phyloP scores from a whole-genome alignment of 2,888 invertebrate genomes.

The Torymus aiolomorphi region DNA sequence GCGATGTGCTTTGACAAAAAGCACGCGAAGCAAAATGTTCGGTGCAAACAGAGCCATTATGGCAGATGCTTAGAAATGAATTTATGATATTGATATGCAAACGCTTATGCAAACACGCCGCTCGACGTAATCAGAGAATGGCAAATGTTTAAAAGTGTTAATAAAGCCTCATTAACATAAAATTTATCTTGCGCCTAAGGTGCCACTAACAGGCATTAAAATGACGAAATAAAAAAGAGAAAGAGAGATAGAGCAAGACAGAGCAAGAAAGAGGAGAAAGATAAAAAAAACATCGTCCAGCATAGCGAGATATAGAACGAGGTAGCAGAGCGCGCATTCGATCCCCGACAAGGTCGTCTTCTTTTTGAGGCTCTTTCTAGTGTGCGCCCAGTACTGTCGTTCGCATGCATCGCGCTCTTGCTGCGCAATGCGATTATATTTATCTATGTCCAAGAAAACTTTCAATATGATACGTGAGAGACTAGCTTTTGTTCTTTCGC shows the following conservation, averaged over 20 bases:
- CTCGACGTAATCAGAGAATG: slow-evolving; percentile 47
- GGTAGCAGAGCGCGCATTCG: background rate
- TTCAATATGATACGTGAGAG: slow-evolving; percentile 59
- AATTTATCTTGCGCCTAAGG: slow-evolving; percentile 43
- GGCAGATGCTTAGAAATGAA: slow-evolving; percentile 36
- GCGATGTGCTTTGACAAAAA: slow-evolving; percentile 6
- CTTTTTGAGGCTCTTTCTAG: slow-evolving; percentile 20
- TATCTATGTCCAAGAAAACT: slow-evolving; percentile 62
- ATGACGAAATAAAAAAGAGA: slow-evolving; percentile 34
- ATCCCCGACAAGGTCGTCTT: slow-evolving; percentile 52
- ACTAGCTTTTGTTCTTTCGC: too few relatives aligned
- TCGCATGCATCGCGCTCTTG: slow-evolving; percentile 12
- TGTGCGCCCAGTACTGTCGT: background rate
- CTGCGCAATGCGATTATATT: slow-evolving; percentile 55
- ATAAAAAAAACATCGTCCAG: background rate
- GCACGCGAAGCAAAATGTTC: background rate
- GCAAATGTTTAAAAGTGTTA: slow-evolving; percentile 48
- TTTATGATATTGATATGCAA: slow-evolving; percentile 44
- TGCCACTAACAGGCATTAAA: slow-evolving; percentile 47
- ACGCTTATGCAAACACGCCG: slow-evolving; percentile 46
- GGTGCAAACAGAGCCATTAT: slow-evolving; percentile 43
- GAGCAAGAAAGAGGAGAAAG: background rate
- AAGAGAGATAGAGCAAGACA: background rate
- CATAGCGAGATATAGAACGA: background rate
- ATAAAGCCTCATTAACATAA: slow-evolving; percentile 47